phyloP scores from a whole-genome alignment of 2,113 vertebrate genomes.

The Crotophaga sulcirostris region DNA sequence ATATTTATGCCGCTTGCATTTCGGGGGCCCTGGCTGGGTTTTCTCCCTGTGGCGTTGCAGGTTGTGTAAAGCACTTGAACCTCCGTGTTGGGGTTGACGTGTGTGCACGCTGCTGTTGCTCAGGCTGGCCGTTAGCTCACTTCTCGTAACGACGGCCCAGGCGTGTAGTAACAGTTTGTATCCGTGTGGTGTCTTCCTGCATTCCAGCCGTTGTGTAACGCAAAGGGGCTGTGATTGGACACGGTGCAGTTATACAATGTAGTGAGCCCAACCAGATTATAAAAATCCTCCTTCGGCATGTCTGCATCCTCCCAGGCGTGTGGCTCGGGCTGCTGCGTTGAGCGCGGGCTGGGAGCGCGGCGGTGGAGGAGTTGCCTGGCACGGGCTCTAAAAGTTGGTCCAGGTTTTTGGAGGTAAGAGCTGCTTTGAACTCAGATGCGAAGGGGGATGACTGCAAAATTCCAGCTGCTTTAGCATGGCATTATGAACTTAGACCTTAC shows the following conservation, averaged over 20 bases:
- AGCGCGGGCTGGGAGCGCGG: background rate
- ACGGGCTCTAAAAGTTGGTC: background rate
- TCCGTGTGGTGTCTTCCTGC: slow-evolving; percentile 44
- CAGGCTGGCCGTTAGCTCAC: background rate
- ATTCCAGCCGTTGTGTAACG: slow-evolving; percentile 44
- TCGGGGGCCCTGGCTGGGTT: background rate
- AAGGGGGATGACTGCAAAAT: background rate
- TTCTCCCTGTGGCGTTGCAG: accelerated
- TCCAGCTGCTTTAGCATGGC: accelerated
- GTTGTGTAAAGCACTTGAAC: background rate
- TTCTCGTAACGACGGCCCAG: background rate
- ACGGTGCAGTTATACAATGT: slow-evolving; percentile 65
- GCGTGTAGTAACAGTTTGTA: slow-evolving; percentile 29
- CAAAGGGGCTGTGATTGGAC: slow-evolving; percentile 15
- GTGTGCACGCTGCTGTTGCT: background rate
- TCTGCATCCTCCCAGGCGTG: background rate
- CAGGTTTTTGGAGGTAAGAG: slow-evolving; percentile 47
- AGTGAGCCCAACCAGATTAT: slow-evolving; percentile 21
- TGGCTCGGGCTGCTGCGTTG: background rate
- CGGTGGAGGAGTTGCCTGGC: background rate
- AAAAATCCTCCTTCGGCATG: slow-evolving; percentile 48
- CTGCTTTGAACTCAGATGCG: background rate
- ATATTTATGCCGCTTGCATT: background rate
- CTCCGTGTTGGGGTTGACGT: background rate
- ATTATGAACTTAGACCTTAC: background rate